phyloP scores from a whole-genome alignment of 1,140 invertebrate species.

The Hyles euphorbiae region DNA sequence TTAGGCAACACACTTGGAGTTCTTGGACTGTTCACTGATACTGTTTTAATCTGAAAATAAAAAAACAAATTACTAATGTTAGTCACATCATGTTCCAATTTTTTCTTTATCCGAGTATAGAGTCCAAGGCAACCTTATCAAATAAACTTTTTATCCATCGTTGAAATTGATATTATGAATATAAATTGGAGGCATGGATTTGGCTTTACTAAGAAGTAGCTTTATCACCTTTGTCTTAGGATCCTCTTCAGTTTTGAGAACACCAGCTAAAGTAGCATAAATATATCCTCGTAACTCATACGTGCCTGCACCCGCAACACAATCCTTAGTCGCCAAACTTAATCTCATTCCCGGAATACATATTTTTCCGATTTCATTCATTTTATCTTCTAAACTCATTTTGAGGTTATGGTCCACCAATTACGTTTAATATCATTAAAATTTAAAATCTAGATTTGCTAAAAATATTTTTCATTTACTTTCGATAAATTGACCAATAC shows the following conservation, averaged over 20 bases:
- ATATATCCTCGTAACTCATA: slow-evolving; percentile 90
- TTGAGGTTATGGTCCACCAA: slow-evolving; percentile 27
- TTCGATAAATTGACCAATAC: no score
- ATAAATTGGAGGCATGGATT: neutral
- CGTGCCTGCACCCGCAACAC: slow-evolving; percentile 85
- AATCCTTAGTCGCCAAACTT: slow-evolving; percentile 79
- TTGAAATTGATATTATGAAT: no score
- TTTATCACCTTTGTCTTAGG: slow-evolving; percentile 78
- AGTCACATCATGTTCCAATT: neutral
- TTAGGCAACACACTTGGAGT: slow-evolving; percentile 85
- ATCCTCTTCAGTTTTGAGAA: slow-evolving; percentile 77
- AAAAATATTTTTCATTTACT: no score
- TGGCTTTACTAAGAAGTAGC: neutral
- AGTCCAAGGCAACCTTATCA: no score
- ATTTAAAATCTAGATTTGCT: no score
- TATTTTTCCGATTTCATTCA: slow-evolving; percentile 49
- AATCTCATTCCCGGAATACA: slow-evolving; percentile 83
- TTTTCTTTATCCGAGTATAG: no score
- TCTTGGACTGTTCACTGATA: slow-evolving; percentile 83
- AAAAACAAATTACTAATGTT: neutral
- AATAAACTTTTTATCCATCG: no score
- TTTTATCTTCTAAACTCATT: slow-evolving; percentile 25
- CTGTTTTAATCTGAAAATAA: slow-evolving; percentile 76
- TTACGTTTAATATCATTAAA: no score
- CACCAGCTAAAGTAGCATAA: slow-evolving; percentile 87